phyloP scores from a whole-genome alignment of 2,113 vertebrate species.

The Ciconia boyciana region DNA sequence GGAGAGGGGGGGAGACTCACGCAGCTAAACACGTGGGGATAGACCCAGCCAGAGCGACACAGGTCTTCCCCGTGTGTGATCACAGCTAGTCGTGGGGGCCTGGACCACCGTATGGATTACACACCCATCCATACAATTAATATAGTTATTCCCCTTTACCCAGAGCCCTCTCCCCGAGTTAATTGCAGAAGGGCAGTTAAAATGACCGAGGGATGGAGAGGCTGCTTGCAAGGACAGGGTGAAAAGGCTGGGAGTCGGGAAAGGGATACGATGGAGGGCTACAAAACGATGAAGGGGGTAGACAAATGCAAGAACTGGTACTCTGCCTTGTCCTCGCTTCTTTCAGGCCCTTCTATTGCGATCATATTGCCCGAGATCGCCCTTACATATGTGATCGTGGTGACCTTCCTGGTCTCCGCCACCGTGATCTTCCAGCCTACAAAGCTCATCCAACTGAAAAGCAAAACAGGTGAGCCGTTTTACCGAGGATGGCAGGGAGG shows the following conservation, averaged over 20 bases:
- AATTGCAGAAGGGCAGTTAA: not conserved
- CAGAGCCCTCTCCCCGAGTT: not conserved
- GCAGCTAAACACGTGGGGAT: accelerated
- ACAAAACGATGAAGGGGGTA: accelerated
- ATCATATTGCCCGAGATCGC: not conserved
- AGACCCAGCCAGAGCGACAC: accelerated
- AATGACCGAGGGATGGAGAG: not conserved
- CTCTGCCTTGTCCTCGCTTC: not conserved
- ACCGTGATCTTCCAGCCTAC: not conserved
- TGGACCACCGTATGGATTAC: accelerated
- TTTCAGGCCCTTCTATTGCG: slow-evolving; percentile 34
- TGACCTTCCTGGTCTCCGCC: slow-evolving; percentile 11
- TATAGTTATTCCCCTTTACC: not conserved
- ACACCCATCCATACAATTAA: accelerated
- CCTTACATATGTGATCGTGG: not conserved
- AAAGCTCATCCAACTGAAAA: not conserved
- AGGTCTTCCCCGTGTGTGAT: not conserved
- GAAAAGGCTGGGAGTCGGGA: not conserved
- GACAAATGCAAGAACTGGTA: accelerated
- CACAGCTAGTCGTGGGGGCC: not conserved
- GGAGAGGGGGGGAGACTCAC: not conserved
- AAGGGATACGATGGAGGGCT: accelerated
- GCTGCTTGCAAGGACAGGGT: not conserved
- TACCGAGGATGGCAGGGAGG: not conserved
- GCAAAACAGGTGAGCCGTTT: not conserved